These are phyloP conservation scores for Sardinella longiceps DNA, from an alignment of 2,797 vertebrate species.

Conservation along the genomic window DNA sequence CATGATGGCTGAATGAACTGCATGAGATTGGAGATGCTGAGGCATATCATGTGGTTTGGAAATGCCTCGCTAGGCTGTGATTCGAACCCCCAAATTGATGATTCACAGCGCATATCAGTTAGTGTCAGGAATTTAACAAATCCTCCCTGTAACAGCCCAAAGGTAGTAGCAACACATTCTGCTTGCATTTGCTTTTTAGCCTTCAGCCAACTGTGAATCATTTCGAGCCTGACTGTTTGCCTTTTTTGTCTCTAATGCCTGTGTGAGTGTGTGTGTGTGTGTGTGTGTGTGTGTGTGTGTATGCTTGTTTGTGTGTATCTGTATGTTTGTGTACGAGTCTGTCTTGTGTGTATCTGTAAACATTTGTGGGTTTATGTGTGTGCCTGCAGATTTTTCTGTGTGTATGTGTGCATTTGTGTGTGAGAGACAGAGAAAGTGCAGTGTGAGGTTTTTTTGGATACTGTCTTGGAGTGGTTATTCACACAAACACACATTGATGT, in stretches of 20 bases:
- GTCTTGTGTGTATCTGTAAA: not conserved
- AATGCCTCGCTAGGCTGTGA: not conserved
- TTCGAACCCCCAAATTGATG: not conserved
- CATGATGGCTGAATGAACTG: not conserved
- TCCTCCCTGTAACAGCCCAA: not conserved
- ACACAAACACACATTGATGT: too few relatives aligned
- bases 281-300: slow-evolving; percentile 20
- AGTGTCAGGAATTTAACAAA: not conserved
- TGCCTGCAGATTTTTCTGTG: slow-evolving; percentile 8
- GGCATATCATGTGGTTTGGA: not conserved
- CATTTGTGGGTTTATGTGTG: slow-evolving; percentile 3
- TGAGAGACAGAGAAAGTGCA: too few relatives aligned
- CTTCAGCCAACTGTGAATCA: slow-evolving; percentile 34
- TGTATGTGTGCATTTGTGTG: not conserved
- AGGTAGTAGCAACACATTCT: not conserved
- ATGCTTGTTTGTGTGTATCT: not conserved
- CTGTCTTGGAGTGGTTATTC: too few relatives aligned
- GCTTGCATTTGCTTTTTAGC: not conserved
- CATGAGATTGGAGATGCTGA: not conserved
- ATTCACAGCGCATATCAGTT: not conserved
- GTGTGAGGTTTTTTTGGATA: too few relatives aligned
- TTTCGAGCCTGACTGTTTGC: slow-evolving; percentile 44
- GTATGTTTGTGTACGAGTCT: slow-evolving; percentile 25
- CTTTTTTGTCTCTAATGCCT: not conserved
- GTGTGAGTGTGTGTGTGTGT: not conserved